Evolutionary conservation across 2,888 invertebrate species (phyloP), one percentile per base, ranked within the genome.

Genomic region (Drosophila phalerata): DNA sequence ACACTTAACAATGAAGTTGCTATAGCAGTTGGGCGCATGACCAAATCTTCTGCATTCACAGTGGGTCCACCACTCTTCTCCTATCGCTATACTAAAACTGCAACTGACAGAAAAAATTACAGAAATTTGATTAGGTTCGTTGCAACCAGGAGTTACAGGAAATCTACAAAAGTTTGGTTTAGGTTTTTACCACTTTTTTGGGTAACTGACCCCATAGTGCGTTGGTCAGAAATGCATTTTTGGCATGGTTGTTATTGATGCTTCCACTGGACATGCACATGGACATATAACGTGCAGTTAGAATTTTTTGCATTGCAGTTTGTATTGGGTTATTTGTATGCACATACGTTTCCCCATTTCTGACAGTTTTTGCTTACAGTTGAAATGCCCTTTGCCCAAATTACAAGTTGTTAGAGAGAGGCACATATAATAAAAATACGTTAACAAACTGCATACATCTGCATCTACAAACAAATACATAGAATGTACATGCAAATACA

Each of bases 21-120:
- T 19, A 32, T 47, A 38, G 62, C 38, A 63, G 62, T 63, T 63
- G 62, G 62, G 62, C 62, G 62, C 62, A 63, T 63, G 62, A 47
- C 62, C 62, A 63, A 63, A 56, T 47, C 56, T 63, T 62, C 47
- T 55, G 55, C 45, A 47, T 38, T 45, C 55, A 49, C 49, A 40
- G 42, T 42, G 42, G 42, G 30, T 28, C 32, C 19, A 47, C 56
- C 6, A n/a, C 22, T n/a, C 11, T 3, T 15, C 22, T 34, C 5
- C 8, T n/a, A 9, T 34, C 32, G 10, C 3, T 5, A 62, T 30
- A 28, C 17, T 62, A 37, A 45, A 53, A 30, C 45, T 55, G 30
- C 47, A 63, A 56, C 47, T 63, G 38, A 19, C 34, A 22, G 32
- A 56, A 43, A 56, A 56, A 32, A 56, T 32, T 32, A 15, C n/a